phyloP scores from a whole-genome alignment of 2,113 vertebrate species.

The Todiramphus chloris region DNA sequence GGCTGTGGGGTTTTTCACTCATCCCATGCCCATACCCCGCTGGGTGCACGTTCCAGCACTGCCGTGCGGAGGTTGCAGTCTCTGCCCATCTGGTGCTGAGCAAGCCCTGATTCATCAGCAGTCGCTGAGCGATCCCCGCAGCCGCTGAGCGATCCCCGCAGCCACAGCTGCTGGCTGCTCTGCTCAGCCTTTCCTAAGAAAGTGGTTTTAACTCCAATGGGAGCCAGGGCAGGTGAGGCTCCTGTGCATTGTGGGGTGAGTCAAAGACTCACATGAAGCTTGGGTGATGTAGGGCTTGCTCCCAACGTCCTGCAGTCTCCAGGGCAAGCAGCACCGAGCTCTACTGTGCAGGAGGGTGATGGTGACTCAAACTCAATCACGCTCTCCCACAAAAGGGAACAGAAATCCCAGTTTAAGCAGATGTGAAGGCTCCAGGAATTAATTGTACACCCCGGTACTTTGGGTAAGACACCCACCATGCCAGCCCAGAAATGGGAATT shows the following conservation, averaged over 20 bases:
- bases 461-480: background rate
- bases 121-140: rapidly evolving
- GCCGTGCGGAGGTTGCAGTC: background rate
- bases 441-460: background rate
- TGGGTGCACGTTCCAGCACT: background rate
- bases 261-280: background rate
- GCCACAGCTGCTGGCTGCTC: rapidly evolving
- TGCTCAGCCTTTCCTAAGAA: rapidly evolving
- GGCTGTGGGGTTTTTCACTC: background rate
- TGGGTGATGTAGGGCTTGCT: background rate
- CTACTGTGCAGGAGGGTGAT: rapidly evolving
- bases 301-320: background rate
- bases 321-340: rapidly evolving
- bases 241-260: background rate
- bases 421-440: background rate
- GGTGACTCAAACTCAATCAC: background rate
- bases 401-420: background rate
- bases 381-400: background rate
- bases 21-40: rapidly evolving
- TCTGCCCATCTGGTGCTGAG: background rate
- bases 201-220: background rate
- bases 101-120: background rate
- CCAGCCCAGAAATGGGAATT: background rate
- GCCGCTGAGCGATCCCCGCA: background rate
- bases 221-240: background rate